phyloP scores from a whole-genome alignment of 2,113 vertebrate species.

The Australoheros scitulus region DNA sequence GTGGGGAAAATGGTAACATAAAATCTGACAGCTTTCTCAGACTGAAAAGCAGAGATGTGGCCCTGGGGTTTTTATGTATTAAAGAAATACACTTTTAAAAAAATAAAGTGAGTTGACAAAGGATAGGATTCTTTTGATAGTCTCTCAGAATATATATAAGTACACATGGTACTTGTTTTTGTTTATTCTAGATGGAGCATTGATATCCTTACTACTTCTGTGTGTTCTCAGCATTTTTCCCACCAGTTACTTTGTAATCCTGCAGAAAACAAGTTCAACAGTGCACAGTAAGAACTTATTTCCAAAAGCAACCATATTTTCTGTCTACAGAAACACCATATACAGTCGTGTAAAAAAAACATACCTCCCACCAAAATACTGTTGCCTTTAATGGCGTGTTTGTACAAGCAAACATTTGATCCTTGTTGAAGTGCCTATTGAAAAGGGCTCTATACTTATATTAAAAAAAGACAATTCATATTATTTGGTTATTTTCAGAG shows the following conservation, averaged over 20 bases:
- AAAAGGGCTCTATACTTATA: background rate
- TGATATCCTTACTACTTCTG: background rate
- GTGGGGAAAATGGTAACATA: slow-evolving; percentile 44
- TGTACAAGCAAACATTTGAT: background rate
- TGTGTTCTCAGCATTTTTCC: slow-evolving; percentile 39
- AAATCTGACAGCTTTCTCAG: slow-evolving; percentile 62
- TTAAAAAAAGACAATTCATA: background rate
- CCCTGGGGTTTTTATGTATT: slow-evolving; percentile 39
- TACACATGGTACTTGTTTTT: slow-evolving; percentile 21
- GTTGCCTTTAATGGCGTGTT: background rate
- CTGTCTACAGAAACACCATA: slow-evolving; percentile 1
- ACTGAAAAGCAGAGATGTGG: slow-evolving; percentile 24
- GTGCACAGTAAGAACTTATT: background rate
- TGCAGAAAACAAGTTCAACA: background rate
- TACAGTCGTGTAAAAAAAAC: background rate
- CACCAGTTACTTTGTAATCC: slow-evolving; percentile 43
- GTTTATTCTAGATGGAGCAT: slow-evolving; percentile 40
- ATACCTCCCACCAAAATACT: background rate
- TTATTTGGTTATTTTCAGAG: background rate
- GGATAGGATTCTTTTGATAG: background rate
- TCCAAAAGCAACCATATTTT: slow-evolving; percentile 16
- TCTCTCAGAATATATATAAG: slow-evolving; percentile 35
- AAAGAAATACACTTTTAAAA: slow-evolving; percentile 13
- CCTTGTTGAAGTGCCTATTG: background rate
- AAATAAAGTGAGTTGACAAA: slow-evolving; percentile 19